Percentiles rank a stretch among this genome's conserved stretches.
Evolutionary conservation across 1,140 invertebrate genomes (phyloP).

Genomic region (Zaprionus ghesquierei): DNA sequence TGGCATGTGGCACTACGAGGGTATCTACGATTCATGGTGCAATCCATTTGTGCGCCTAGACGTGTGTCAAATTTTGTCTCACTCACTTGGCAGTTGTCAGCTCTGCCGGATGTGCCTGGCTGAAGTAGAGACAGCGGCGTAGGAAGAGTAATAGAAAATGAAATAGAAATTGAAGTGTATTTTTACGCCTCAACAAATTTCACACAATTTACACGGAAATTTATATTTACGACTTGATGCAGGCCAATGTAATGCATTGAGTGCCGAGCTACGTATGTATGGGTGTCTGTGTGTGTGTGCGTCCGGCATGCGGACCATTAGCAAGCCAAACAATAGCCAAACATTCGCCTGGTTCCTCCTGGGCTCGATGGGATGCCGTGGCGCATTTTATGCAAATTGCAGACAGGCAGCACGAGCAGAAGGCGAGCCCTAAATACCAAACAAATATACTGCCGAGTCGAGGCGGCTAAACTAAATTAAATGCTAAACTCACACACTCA

Average conservation of each 20-base stretch:
- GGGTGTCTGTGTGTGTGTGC: not conserved
- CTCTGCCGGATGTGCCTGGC: slow-evolving; percentile 1
- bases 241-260: slow-evolving; percentile 14
- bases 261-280: not conserved
- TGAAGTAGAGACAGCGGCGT: slow-evolving; percentile 13
- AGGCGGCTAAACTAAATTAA: slow-evolving; percentile 48
- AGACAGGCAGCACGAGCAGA: too few species aligned
- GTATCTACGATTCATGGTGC: slow-evolving; percentile 40
- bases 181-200: slow-evolving; percentile 59
- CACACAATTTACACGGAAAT: slow-evolving; percentile 49
- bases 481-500: slow-evolving; percentile 44
- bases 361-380: slow-evolving; percentile 31
- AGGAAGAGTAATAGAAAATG: slow-evolving; percentile 49
- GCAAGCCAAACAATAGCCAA: slow-evolving; percentile 65
- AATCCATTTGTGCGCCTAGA: slow-evolving; percentile 64
- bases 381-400: slow-evolving; percentile 76
- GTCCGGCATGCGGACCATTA: slow-evolving; percentile 55
- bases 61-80: slow-evolving; percentile 72
- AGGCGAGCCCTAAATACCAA: slow-evolving; percentile 61
- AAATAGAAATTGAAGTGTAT: slow-evolving; percentile 69
- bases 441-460: slow-evolving; percentile 53
- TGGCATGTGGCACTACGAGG: slow-evolving; percentile 29
- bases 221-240: slow-evolving; percentile 19
- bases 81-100: slow-evolving; percentile 29
- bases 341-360: slow-evolving; percentile 14